Conservation (phyloP, 2,797 vertebrate genomes). For the Pristis pectinata region DNA sequence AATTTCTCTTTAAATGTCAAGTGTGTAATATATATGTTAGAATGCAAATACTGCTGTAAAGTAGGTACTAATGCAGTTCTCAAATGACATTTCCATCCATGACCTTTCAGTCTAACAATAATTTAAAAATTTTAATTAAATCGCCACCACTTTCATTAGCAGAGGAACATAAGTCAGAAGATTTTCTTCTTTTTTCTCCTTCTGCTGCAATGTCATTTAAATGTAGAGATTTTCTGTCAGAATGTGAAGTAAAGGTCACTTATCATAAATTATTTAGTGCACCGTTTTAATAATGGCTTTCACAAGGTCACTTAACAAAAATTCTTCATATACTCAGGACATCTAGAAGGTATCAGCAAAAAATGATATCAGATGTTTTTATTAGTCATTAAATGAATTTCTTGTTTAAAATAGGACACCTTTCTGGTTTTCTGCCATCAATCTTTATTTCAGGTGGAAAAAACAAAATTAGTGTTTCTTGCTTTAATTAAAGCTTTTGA, state of each 20-base stretch:
- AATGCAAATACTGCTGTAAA: constrained; percentile 49
- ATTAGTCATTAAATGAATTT: not conserved
- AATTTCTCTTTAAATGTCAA: constrained; percentile 53
- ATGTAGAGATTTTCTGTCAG: constrained; percentile 34
- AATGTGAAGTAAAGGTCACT: constrained; percentile 32
- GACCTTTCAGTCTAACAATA: constrained; percentile 55
- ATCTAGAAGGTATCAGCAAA: not conserved
- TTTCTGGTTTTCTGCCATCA: not conserved
- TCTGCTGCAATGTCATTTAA: constrained; percentile 23
- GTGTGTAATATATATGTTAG: constrained; percentile 48
- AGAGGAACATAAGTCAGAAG: constrained; percentile 32
- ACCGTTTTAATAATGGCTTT: constrained; percentile 33
- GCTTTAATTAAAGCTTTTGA: not conserved
- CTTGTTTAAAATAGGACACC: not conserved
- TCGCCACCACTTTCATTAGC: constrained; percentile 48
- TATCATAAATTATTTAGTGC: constrained; percentile 35
- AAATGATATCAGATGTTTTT: not conserved
- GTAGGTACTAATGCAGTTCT: constrained; percentile 50
- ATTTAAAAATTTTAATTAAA: constrained; percentile 60
- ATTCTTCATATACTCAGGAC: not conserved
- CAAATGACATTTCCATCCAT: constrained; percentile 55
- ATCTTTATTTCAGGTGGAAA: not conserved
- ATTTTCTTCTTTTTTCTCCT: constrained; percentile 2
- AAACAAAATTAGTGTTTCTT: not conserved
- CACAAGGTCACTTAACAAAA: constrained; percentile 29